Conservation (phyloP, 2,888 invertebrate species). For the Cantharis flavilabris region DNA sequence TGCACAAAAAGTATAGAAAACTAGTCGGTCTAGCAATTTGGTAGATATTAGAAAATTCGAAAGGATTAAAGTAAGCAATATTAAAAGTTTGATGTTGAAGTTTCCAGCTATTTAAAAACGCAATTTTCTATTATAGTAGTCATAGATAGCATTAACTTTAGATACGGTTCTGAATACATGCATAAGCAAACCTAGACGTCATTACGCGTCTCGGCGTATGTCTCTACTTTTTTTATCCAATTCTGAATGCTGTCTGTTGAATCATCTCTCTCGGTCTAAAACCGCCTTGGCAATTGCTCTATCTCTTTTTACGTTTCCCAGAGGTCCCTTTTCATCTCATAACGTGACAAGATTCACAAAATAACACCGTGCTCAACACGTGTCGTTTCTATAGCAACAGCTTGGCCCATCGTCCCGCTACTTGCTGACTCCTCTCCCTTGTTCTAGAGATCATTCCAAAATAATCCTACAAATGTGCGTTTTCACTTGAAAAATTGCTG, state of each 20-base stretch:
- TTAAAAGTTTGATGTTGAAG: neutral
- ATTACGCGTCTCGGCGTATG: slow-evolving; percentile 30
- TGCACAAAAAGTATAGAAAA: neutral
- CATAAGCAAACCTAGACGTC: slow-evolving; percentile 28
- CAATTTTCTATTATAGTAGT: neutral
- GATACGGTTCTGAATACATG: slow-evolving; percentile 10
- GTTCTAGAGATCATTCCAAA: slow-evolving; percentile 49
- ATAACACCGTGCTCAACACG: slow-evolving; percentile 57
- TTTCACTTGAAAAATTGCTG: slow-evolving; percentile 46
- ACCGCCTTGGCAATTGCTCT: slow-evolving; percentile 39
- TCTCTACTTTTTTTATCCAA: slow-evolving; percentile 38
- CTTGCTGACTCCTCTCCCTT: slow-evolving; percentile 50
- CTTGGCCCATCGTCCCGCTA: slow-evolving; percentile 50
- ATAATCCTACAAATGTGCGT: slow-evolving; percentile 49
- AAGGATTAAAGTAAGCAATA: neutral
- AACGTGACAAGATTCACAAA: slow-evolving; percentile 58
- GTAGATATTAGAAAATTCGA: neutral
- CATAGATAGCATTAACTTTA: slow-evolving; percentile 5
- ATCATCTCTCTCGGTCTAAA: slow-evolving; percentile 44
- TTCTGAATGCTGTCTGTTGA: slow-evolving; percentile 36
- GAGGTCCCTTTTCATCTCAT: slow-evolving; percentile 56
- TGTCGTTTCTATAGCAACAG: slow-evolving; percentile 57
- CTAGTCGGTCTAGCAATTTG: neutral
- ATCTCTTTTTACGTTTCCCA: slow-evolving; percentile 49
- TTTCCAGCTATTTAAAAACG: neutral